Percentiles rank a stretch among this genome's conserved stretches.
Conservation (phyloP, 2,113 vertebrate genomes). For the Cygnus buccinator region DNA sequence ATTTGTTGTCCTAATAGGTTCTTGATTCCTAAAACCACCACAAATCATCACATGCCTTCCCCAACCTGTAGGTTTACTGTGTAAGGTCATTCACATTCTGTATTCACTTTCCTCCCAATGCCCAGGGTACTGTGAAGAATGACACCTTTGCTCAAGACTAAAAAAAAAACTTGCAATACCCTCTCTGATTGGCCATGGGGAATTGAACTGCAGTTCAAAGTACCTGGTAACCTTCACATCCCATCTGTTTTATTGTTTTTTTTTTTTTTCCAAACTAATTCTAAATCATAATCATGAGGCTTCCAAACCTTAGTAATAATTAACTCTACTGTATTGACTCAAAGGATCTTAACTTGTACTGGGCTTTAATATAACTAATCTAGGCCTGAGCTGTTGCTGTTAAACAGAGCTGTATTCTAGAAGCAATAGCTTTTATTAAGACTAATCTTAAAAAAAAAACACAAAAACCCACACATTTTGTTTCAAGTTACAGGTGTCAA, state of each 20-base stretch:
- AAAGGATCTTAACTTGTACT: constrained; percentile 34
- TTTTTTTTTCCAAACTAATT: constrained; percentile 36
- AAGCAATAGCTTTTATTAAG: constrained; percentile 27
- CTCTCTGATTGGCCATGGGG: constrained; percentile 69
- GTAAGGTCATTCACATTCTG: constrained; percentile 59
- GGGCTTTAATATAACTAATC: constrained; percentile 60
- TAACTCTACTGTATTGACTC: constrained; percentile 59
- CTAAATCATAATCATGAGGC: constrained; percentile 40
- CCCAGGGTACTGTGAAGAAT: constrained; percentile 66
- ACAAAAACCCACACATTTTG: neutral
- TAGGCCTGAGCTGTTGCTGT: constrained; percentile 36
- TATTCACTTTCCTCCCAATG: constrained; percentile 67
- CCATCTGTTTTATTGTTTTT: constrained; percentile 53
- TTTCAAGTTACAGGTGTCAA: neutral
- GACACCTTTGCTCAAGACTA: constrained; percentile 71
- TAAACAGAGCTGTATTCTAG: neutral
- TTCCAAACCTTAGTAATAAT: constrained; percentile 62
- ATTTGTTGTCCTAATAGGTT: constrained; percentile 9
- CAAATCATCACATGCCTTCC: neutral
- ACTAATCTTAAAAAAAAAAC: constrained; percentile 27
- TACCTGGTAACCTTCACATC: constrained; percentile 72
- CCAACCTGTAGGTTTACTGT: neutral
- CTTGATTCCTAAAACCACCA: constrained; percentile 9
- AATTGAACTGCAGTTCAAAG: constrained; percentile 70
- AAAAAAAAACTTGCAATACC: constrained; percentile 64